Conservation (phyloP, 1,140 invertebrate species). For the Triops longicaudatus region DNA sequence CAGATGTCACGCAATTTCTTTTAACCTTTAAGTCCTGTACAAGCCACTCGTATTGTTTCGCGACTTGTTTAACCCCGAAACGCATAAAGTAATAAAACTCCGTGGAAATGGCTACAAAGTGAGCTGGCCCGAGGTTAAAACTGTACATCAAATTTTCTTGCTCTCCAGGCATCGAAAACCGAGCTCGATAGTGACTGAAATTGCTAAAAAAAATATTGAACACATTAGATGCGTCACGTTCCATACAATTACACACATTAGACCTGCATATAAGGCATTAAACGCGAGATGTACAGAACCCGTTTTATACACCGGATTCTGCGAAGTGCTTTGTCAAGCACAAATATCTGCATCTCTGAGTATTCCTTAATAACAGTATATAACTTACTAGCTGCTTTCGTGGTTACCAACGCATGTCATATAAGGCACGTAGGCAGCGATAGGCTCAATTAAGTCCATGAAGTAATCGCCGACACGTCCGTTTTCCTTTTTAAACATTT, state of each 20-base stretch:
- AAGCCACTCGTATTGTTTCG: conserved; percentile 85
- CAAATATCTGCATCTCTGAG: too few relatives aligned
- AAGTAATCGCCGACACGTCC: conserved; percentile 76
- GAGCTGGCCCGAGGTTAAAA: conserved; percentile 83
- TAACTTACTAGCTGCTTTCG: conserved; percentile 66
- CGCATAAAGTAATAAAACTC: conserved; percentile 90
- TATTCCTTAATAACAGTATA: too few relatives aligned
- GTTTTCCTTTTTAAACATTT: conserved; percentile 46
- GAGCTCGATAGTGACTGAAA: conserved; percentile 71
- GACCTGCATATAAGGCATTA: too few relatives aligned
- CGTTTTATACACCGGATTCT: too few relatives aligned
- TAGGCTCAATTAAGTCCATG: conserved; percentile 77
- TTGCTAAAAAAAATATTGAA: conserved; percentile 68
- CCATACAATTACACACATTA: too few relatives aligned
- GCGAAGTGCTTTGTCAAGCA: too few relatives aligned
- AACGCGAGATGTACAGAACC: too few relatives aligned
- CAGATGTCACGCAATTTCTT: too few relatives aligned
- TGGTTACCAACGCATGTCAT: conserved; percentile 90
- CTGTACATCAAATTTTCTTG: conserved; percentile 74
- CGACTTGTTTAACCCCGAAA: conserved; percentile 72
- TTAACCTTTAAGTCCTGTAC: conserved; percentile 62
- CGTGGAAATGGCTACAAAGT: conserved; percentile 84
- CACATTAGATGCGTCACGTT: too few relatives aligned
- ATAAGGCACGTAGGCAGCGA: conserved; percentile 81
- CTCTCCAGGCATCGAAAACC: conserved; percentile 79